A percentile compares a stretch with the other conserved stretches of the same genome.
Evolutionary conservation across 2,888 invertebrate species (phyloP).

Genomic region (Dolichopus griseipennis): DNA sequence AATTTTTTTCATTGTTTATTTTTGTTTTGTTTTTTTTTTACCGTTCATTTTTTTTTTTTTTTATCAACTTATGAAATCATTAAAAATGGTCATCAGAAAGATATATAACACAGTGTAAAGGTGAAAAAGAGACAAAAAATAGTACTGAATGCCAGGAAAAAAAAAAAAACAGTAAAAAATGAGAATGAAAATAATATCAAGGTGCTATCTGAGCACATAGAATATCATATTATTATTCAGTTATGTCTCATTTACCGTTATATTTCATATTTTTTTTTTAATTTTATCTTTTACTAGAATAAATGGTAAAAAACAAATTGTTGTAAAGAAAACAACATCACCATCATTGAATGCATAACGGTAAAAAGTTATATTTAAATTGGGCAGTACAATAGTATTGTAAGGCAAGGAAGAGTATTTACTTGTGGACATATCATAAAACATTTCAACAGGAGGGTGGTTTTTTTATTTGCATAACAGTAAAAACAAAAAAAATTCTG

Average conservation of each 20-base stretch:
- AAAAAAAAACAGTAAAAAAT: not conserved
- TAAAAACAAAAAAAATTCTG: not conserved
- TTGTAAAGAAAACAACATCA: not conserved
- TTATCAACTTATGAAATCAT: conserved; percentile 6
- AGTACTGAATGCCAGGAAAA: not conserved
- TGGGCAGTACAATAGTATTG: not conserved
- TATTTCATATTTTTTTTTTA: not conserved
- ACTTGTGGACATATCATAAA: not conserved
- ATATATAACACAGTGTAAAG: too few relatives aligned
- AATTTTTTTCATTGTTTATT: not conserved
- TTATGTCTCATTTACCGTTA: conserved; percentile 4
- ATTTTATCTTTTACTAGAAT: not conserved
- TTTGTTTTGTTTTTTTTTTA: not conserved
- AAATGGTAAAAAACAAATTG: not conserved
- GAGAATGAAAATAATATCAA: not conserved
- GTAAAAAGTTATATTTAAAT: not conserved
- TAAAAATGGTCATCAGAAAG: not conserved
- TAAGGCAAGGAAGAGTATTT: not conserved
- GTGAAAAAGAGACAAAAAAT: not conserved
- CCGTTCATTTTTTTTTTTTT: not conserved
- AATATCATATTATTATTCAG: not conserved
- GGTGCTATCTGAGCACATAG: not conserved
- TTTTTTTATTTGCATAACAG: not conserved
- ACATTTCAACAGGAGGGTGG: conserved; percentile 3
- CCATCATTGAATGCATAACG: not conserved